Evolutionary conservation across 1,140 invertebrate genomes (phyloP), one percentile per base, ranked within the genome.

Genomic region (Drosophila bipectinata): DNA sequence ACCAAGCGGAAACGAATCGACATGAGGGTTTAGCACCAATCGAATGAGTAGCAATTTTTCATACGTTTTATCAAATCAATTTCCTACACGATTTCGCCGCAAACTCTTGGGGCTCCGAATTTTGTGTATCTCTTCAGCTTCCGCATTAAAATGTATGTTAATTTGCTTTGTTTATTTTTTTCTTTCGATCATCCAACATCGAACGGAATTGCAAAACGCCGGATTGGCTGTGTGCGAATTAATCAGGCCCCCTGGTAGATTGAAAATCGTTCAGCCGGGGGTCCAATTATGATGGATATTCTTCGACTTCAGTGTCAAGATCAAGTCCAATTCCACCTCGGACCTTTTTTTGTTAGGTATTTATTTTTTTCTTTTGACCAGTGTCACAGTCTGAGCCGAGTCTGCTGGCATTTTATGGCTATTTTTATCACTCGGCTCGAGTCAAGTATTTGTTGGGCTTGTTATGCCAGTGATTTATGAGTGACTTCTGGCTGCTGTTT

Each of bases 81-180:
- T 82, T 82, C 74, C 62, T 82, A 77, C 58, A 72, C 54, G 34
- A 59, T 47, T 45, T 41, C 56, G 37, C 54, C 72, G 45, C 79
- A 72, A 37, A 28, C 48, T 71, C 32, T 68, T 51, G 68, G 34
- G 68, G 34, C 45, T 15, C 45, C 77, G 49, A 63, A 60, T 47
- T 15, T 44, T 6, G 37, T 53, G 45, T 58, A 30, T 77, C 57
- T 79, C 45, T 75, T 45, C 30, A 34, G 66, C 74, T 83, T 84
- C 80, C 80, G 80, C 72, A 84, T 84, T 79, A 44, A 72, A 79
- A 84, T 82, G 49, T 61, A 71, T 84, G 77, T 60, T 84, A 84
- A 85, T 87, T 87, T 61, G 60, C 72, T 53, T 60, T 68, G 24
- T 51, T 49, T 47, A 15, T 14, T 47, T 47, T 21, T 47, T 21